Conservation (phyloP, 2,113 vertebrate genomes). For the Ammodytes marinus region DNA sequence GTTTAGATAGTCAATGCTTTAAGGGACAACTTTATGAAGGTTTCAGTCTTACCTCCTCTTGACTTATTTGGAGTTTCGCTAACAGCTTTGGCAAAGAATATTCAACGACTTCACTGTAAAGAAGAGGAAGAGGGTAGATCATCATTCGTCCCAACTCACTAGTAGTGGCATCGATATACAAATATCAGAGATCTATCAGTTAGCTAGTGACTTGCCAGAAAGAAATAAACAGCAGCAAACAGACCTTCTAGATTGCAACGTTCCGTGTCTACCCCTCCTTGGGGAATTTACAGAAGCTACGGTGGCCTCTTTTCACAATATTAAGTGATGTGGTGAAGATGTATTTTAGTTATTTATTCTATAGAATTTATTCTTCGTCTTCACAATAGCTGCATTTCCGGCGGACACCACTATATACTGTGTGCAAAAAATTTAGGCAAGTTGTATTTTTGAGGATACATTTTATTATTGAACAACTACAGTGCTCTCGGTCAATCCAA, state of each 20-base stretch:
- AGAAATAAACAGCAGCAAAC: neutral
- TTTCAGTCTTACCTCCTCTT: conserved; percentile 79
- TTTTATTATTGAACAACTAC: no score
- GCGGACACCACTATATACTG: no score
- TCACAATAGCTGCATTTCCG: no score
- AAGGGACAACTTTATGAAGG: neutral
- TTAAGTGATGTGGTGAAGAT: no score
- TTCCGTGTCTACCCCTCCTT: no score
- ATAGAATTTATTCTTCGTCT: no score
- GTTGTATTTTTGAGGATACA: no score
- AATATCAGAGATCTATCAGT: neutral
- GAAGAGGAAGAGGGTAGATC: neutral
- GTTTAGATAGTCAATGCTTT: neutral
- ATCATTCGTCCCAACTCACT: neutral
- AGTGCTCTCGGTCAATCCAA: no score
- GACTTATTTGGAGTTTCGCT: conserved; percentile 77
- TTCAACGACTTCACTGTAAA: conserved; percentile 81
- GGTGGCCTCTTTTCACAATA: no score
- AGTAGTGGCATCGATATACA: neutral
- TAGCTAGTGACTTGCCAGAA: neutral
- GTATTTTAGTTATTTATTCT: no score
- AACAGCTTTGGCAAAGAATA: conserved; percentile 84
- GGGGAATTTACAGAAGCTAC: no score
- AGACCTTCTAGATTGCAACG: neutral
- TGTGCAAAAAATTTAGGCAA: no score